Evolutionary conservation across 2,113 vertebrate genomes (phyloP), one percentile per base, ranked within the genome.

Genomic region (Struthio camelus): DNA sequence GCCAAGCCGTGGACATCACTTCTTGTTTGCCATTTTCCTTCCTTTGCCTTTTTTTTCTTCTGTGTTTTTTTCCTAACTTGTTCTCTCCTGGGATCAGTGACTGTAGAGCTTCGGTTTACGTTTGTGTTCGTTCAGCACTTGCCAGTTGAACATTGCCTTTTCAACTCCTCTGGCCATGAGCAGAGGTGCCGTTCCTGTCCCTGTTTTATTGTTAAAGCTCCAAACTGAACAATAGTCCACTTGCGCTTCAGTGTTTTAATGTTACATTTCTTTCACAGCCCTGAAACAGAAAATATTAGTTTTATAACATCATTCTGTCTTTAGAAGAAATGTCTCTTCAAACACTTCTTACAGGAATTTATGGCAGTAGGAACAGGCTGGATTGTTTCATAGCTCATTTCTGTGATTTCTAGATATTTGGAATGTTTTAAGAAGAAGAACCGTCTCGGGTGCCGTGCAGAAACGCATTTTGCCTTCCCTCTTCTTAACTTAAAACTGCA

Each of bases 1-100:
- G 96, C 91, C 96, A 97, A 97, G 94, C 94, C 96, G 95, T 59
- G 66, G 86, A 87, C 14, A 1, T 53, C 50, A 80, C 91, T 96
- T 50, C 91, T 87, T 94, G 54, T 89, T 95, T 94, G 91, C 67
- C 48, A 17, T 94, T 94, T 85, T 87, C 48, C 44, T 89, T 95
- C 94, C 78, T 93, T 80, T 91, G 84, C 61, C 53, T 94, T 91
- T 92, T 67, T 62, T 38, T 73, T 85, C 82, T 92, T 61, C 48
- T 70, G 40, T 16, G 2, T 1, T 64, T 77, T 71, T 59, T 69
- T 70, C 30, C 16, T 30, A 48, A 25, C 38, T 80, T 58, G 30
- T 92, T 91, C 85, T 9, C 0, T 54, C 58, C 34, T 75, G 66
- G 66, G 87, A 36, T 51, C 28, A 36, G 23, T 30, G 90, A 36